These are phyloP conservation scores for Delphinus delphis DNA, from an alignment of 2,113 vertebrate species.

Conservation along the genomic window DNA sequence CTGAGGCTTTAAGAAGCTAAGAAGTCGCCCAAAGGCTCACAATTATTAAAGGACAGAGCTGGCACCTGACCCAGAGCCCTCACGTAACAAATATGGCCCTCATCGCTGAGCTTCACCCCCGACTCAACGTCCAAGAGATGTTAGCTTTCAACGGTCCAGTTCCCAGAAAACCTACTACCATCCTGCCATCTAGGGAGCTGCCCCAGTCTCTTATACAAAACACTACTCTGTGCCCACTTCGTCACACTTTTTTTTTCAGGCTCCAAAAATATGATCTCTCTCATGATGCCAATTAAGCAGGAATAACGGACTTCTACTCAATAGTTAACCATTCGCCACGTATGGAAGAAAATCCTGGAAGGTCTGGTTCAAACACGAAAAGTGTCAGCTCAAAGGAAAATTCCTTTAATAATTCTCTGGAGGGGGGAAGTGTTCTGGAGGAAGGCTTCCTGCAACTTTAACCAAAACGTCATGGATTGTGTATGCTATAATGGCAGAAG, in stretches of 20 bases:
- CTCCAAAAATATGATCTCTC: conserved; percentile 45
- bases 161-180: not conserved
- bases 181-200: not conserved
- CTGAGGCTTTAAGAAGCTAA: not conserved
- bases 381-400: conserved; percentile 50
- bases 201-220: not conserved
- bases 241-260: conserved; percentile 23
- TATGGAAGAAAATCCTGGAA: conserved; percentile 53
- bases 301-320: conserved; percentile 58
- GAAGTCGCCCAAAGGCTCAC: not conserved
- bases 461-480: conserved; percentile 20
- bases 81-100: not conserved
- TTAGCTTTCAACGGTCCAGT: not conserved
- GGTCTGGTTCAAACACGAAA: conserved; percentile 44
- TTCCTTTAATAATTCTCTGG: not conserved
- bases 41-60: not conserved
- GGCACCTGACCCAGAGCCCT: not conserved
- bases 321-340: conserved; percentile 41
- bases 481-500: not conserved
- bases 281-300: conserved; percentile 49
- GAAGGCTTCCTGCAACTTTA: not conserved
- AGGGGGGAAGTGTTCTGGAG: not conserved
- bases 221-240: not conserved
- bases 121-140: not conserved
- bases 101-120: not conserved